Percentiles rank a stretch among this genome's conserved stretches.
Conservation (phyloP, 2,888 invertebrate species). For the Rhopalosiphum nymphaeae region DNA sequence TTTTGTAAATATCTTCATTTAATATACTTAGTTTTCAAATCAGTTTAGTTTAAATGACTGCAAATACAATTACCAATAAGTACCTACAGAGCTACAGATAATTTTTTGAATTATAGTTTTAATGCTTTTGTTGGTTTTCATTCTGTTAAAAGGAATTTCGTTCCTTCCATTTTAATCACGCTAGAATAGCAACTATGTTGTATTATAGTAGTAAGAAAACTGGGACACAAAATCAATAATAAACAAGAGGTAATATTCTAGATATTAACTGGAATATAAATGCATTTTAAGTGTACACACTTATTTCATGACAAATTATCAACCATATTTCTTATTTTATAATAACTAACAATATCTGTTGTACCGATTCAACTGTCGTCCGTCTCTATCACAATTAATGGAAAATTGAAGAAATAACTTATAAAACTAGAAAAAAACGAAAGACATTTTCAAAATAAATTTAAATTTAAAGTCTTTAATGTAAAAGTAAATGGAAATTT, state of each 20-base stretch:
- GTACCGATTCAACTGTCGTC: background rate
- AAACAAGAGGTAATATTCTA: slow-evolving; percentile 40
- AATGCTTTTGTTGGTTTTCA: background rate
- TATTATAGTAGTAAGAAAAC: slow-evolving; percentile 15
- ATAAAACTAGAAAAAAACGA: background rate
- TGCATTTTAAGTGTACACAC: background rate
- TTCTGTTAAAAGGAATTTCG: background rate
- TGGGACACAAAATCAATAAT: slow-evolving; percentile 55
- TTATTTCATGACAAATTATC: background rate
- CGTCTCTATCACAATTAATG: background rate
- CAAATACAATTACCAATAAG: background rate
- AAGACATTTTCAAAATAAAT: background rate
- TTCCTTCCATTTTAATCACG: background rate
- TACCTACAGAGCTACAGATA: background rate
- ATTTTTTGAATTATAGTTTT: background rate
- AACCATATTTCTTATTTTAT: background rate
- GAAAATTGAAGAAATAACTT: background rate
- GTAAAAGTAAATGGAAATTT: background rate
- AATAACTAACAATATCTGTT: background rate
- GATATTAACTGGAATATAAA: slow-evolving; percentile 1
- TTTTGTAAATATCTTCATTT: background rate
- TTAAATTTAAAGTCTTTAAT: background rate
- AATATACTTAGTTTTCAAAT: background rate
- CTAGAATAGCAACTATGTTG: background rate
- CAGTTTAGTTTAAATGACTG: background rate